These are phyloP conservation scores for Platanista minor DNA, from an alignment of 2,113 vertebrate genomes.

Conservation along the genomic window DNA sequence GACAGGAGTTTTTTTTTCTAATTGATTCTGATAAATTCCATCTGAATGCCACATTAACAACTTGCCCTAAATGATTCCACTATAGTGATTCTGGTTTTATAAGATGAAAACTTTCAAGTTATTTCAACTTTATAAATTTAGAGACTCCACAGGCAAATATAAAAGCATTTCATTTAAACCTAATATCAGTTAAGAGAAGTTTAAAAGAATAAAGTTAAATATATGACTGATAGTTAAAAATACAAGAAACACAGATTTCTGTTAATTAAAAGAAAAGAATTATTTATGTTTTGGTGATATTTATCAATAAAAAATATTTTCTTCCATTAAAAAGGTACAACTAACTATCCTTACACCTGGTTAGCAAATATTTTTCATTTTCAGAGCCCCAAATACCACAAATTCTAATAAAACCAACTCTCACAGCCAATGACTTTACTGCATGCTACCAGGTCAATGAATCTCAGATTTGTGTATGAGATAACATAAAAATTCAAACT, in stretches of 20 bases:
- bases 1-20: conserved; percentile 30
- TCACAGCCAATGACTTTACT: conserved; percentile 33
- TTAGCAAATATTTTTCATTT: conserved; percentile 42
- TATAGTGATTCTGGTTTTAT: not conserved
- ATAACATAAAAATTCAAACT: conserved; percentile 32
- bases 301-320: conserved; percentile 39
- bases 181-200: not conserved
- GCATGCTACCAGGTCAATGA: not conserved
- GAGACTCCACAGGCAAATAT: not conserved
- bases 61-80: not conserved
- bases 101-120: conserved; percentile 6
- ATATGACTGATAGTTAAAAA: not conserved
- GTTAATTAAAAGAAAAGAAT: not conserved
- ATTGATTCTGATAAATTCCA: conserved; percentile 13
- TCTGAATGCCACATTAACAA: not conserved
- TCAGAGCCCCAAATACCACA: conserved; percentile 21
- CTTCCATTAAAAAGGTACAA: conserved; percentile 2
- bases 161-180: conserved; percentile 40
- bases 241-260: conserved; percentile 13
- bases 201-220: conserved; percentile 23
- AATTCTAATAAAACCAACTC: not conserved
- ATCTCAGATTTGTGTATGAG: conserved; percentile 27
- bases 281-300: not conserved
- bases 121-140: conserved; percentile 29
- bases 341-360: not conserved